Evolutionary conservation across 2,888 invertebrate genomes (phyloP).

Genomic region (Norana najaformis): DNA sequence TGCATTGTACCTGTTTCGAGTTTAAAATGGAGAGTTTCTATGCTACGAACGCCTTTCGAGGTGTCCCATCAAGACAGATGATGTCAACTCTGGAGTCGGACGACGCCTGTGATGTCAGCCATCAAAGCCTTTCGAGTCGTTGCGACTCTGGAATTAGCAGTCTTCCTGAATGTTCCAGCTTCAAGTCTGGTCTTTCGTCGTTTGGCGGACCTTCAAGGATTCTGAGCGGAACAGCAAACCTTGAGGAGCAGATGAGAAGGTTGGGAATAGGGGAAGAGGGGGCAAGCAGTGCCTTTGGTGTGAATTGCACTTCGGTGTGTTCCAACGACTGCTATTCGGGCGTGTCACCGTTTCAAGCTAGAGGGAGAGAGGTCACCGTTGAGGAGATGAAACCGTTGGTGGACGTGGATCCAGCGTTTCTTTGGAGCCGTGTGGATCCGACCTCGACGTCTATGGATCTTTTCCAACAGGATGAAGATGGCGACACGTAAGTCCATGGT

Average conservation of each 20-base stretch:
- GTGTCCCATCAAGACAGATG: not conserved
- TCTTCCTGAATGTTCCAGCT: not conserved
- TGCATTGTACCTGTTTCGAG: too few relatives aligned
- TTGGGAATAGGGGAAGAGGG: not conserved
- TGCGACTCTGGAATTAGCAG: not conserved
- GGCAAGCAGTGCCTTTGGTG: too few relatives aligned
- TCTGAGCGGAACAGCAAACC: not conserved
- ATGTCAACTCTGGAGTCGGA: not conserved
- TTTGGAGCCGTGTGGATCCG: not conserved
- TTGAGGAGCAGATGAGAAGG: not conserved
- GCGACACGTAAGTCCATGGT: not conserved
- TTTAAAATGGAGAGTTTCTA: too few relatives aligned
- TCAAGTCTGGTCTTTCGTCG: not conserved
- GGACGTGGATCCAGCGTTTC: too few relatives aligned
- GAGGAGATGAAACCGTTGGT: too few relatives aligned
- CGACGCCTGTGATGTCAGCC: not conserved
- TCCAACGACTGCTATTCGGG: too few relatives aligned
- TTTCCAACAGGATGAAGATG: slow-evolving; percentile 16
- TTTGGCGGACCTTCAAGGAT: not conserved
- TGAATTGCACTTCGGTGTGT: too few relatives aligned
- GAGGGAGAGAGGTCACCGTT: too few relatives aligned
- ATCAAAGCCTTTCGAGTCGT: not conserved
- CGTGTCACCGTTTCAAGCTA: too few relatives aligned
- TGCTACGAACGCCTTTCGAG: too few relatives aligned
- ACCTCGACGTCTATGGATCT: not conserved